Conservation (phyloP, 2,113 vertebrate genomes). For the Cephalopterus ornatus region DNA sequence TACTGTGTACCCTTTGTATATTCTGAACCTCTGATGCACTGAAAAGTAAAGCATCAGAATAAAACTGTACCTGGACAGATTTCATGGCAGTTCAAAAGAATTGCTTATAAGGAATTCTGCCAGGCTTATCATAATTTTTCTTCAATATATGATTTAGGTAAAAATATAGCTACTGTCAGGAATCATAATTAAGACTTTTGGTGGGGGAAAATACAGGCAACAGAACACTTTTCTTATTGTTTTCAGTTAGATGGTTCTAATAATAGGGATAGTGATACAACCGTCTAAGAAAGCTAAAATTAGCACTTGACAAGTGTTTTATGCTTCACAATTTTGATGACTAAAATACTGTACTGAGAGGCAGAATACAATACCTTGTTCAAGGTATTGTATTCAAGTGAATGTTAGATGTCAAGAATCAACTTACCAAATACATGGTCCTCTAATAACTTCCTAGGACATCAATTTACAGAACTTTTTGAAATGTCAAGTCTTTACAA, state of each 20-base stretch:
- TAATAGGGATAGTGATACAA: conserved; percentile 46
- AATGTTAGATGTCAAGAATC: background rate
- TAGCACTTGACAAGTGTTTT: conserved; percentile 57
- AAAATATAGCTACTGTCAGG: background rate
- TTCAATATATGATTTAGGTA: background rate
- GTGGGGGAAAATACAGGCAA: background rate
- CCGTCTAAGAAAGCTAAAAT: conserved; percentile 64
- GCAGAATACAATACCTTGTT: conserved; percentile 44
- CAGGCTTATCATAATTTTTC: background rate
- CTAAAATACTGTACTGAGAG: conserved; percentile 31
- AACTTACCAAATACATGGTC: background rate
- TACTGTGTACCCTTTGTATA: background rate
- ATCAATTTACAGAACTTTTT: background rate
- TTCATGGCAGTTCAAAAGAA: background rate
- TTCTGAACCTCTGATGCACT: background rate
- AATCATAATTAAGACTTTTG: background rate
- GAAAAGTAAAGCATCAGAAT: background rate
- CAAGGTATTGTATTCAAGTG: background rate
- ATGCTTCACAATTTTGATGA: conserved; percentile 53
- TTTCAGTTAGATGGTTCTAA: conserved; percentile 39
- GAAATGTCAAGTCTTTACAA: background rate
- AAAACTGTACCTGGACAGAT: background rate
- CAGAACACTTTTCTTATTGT: background rate
- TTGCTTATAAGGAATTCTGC: background rate
- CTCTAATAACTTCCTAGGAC: background rate